These are phyloP conservation scores for Marmota flaviventris DNA, from an alignment of 2,113 vertebrate genomes.

Conservation along the genomic window DNA sequence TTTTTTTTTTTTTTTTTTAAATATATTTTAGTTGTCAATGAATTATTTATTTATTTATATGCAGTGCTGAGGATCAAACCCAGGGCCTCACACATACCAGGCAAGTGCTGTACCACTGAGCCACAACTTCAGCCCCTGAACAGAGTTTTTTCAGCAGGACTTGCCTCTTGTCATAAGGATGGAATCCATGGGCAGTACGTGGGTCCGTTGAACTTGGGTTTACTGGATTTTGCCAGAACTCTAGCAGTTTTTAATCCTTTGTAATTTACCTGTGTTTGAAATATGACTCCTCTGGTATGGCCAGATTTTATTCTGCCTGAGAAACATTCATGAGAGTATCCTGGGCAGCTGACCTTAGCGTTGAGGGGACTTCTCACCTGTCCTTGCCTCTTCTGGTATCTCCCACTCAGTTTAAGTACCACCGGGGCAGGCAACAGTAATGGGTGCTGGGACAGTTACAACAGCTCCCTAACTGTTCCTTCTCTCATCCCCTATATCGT, in stretches of 20 bases:
- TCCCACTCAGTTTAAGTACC: not conserved
- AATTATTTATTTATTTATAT: too few relatives aligned
- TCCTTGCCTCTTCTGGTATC: not conserved
- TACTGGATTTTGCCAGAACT: not conserved
- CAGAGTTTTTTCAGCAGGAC: not conserved
- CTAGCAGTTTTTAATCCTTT: slow-evolving; percentile 7
- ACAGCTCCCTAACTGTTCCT: not conserved
- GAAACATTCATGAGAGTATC: not conserved
- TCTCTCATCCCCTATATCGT: not conserved
- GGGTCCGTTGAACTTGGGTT: not conserved
- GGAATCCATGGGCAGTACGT: not conserved
- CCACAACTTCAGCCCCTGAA: too few relatives aligned
- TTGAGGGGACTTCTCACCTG: not conserved
- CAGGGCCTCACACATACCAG: too few relatives aligned
- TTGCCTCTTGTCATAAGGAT: not conserved
- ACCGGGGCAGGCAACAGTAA: fast-evolving
- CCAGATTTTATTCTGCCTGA: not conserved
- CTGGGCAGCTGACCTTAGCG: not conserved
- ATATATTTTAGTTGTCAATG: too few relatives aligned
- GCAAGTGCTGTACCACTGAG: too few relatives aligned
- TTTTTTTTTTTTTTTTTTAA: too few relatives aligned
- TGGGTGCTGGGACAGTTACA: not conserved
- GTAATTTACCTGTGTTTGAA: slow-evolving; percentile 35
- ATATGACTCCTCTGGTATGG: not conserved
- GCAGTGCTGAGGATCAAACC: too few relatives aligned